A percentile compares a stretch with the other conserved stretches of the same genome.
phyloP scores from a whole-genome alignment of 2,797 vertebrate genomes.

The Sebastes cheni region DNA sequence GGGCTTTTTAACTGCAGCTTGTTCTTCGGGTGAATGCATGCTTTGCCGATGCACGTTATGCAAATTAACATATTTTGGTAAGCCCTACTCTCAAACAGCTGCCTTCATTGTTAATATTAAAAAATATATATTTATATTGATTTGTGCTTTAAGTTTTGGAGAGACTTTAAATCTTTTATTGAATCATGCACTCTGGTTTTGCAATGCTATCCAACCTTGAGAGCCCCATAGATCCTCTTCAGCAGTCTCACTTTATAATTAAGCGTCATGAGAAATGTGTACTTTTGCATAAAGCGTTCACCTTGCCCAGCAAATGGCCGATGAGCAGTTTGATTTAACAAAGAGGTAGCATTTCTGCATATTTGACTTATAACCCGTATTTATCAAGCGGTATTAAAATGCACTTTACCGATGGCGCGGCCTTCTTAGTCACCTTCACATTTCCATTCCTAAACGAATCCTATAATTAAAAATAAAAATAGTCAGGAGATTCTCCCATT shows the following conservation, averaged over 20 bases:
- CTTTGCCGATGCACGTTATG: neutral
- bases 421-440: conserved; percentile 30
- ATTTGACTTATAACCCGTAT: neutral
- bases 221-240: neutral
- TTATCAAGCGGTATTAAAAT: conserved; percentile 20
- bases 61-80: too few relatives aligned
- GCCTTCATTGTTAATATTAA: too few relatives aligned
- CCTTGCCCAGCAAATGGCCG: neutral
- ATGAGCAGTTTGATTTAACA: neutral
- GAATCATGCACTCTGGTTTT: neutral
- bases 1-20: neutral
- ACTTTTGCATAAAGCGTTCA: neutral
- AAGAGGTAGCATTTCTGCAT: neutral
- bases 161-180: neutral
- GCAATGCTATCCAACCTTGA: neutral
- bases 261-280: neutral
- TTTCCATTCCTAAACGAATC: conserved; percentile 25
- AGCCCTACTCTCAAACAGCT: too few relatives aligned
- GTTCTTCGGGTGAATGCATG: neutral
- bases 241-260: neutral
- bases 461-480: conserved; percentile 32
- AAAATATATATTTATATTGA: neutral
- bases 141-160: neutral
- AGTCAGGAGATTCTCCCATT: conserved; percentile 16
- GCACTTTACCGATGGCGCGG: neutral